Conservation (phyloP, 2,797 vertebrate species). For the Furcifer pardalis region DNA sequence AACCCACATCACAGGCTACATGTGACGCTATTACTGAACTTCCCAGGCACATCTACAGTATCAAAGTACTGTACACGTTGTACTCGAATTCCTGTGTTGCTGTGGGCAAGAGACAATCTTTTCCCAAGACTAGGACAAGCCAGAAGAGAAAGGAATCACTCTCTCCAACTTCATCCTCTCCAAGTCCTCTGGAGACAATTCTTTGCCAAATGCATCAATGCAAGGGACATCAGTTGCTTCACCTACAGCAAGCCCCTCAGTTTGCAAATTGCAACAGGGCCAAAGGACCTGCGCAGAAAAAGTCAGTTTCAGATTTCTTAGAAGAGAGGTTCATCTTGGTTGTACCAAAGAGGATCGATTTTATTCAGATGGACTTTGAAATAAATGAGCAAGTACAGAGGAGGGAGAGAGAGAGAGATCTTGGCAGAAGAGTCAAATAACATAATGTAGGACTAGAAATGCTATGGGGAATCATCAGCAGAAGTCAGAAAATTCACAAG, state of each 20-base stretch:
- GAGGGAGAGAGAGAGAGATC: background rate
- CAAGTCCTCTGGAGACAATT: background rate
- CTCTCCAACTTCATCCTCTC: background rate
- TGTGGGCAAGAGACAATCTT: background rate
- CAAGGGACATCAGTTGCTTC: background rate
- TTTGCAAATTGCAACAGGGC: background rate
- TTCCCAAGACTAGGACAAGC: background rate
- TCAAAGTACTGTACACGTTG: background rate
- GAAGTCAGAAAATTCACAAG: background rate
- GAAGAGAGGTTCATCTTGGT: constrained; percentile 39
- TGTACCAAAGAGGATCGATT: constrained; percentile 33
- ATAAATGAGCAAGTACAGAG: background rate
- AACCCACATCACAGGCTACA: too few relatives aligned
- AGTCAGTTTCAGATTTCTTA: constrained; percentile 36
- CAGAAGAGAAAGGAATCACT: background rate
- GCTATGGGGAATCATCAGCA: background rate
- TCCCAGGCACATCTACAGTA: background rate
- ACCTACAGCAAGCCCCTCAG: background rate
- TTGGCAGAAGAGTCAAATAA: constrained; percentile 41
- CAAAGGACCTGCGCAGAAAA: background rate
- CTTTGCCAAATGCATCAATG: background rate
- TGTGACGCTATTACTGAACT: background rate
- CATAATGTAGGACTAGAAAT: constrained; percentile 26
- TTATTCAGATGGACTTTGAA: background rate
- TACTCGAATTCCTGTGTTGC: background rate